Base-by-base conservation (phyloP, 2,888 invertebrate species). In the Cryptus armator region DNA sequence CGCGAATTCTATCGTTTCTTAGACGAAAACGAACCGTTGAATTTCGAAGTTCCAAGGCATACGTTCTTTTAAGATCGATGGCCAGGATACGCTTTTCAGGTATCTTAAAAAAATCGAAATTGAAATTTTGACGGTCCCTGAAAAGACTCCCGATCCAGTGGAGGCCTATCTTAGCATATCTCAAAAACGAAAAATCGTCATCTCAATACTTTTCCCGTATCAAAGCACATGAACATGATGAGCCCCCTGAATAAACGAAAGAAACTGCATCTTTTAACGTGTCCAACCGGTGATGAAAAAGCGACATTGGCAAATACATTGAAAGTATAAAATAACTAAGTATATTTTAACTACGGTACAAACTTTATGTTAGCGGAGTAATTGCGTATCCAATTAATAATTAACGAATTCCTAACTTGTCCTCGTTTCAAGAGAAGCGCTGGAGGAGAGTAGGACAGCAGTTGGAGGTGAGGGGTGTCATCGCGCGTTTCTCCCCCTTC, bases 351-450 rank as follows among this genome's bases (percentile, higher is more conserved):
- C 81, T 82, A 51, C 71, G 75, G 59, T 51, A 67, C 53, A 81
- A 88, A 88, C 85, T 86, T 87, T 76, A 85, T 76, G 75, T 87
- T 85, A 79, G 88, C 84, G 64, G 77, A 83, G 86, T 89, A 89
- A 90, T 89, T 88, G 89, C 90, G 87, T 89, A 89, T 88, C 89
- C 89, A 91, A 91, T 90, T 90, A 90, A 90, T 89, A 89, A 89
- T 85, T 84, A 86, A 82, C 87, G 86, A 87, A 90, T 89, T 89
- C 86, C 86, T 86, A 86, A 89, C 87, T 86, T 76, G 77, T 85
- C 59, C 70, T 70, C 83, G 82, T 83, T 88, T 86, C 83, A 83
- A 78, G 81, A 74, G 64, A 64, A 66, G 64, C 32, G 75, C 46
- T 62, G 44, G 29, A 56, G 12, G 56, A 56, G 62, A 32, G 29